Conservation (phyloP, 1,140 invertebrate genomes). For the Tyrophagus putrescentiae region DNA sequence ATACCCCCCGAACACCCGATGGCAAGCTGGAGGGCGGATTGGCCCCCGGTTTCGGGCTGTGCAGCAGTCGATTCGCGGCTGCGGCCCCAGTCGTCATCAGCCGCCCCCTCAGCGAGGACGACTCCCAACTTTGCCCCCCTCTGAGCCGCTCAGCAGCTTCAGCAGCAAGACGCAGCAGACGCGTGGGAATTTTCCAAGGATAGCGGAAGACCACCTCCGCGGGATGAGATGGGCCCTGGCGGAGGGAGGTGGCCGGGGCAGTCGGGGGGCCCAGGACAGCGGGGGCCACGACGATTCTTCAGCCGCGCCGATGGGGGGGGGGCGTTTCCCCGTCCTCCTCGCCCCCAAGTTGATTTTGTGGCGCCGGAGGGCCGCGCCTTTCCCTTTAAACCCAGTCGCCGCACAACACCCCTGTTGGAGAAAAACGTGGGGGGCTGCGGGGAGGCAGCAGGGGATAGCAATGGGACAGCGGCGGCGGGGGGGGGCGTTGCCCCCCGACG, state of each 20-base stretch:
- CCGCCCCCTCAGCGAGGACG: neutral
- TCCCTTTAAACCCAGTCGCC: too few relatives aligned
- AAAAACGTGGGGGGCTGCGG: too few relatives aligned
- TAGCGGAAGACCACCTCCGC: neutral
- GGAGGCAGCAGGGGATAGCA: too few relatives aligned
- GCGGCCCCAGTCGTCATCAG: neutral
- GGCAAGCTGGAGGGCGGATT: neutral
- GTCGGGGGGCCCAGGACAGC: neutral
- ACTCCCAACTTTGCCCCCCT: slow-evolving; percentile 1
- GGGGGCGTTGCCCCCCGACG: too few relatives aligned
- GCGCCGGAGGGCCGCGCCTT: neutral
- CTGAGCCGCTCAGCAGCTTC: neutral
- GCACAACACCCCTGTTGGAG: neutral
- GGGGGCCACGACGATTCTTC: slow-evolving; percentile 4
- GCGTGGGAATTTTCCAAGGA: neutral
- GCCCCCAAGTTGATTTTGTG: slow-evolving; percentile 2
- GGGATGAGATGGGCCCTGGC: too few relatives aligned
- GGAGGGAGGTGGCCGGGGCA: too few relatives aligned
- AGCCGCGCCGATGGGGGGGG: neutral
- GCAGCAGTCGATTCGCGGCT: neutral
- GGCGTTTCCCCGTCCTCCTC: neutral
- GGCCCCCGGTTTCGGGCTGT: neutral
- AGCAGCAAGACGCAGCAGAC: neutral
- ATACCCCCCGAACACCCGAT: slow-evolving; percentile 11
- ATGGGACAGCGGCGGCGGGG: too few relatives aligned